phyloP scores from a whole-genome alignment of 1,140 invertebrate genomes.

The Xylocopa sonorina region DNA sequence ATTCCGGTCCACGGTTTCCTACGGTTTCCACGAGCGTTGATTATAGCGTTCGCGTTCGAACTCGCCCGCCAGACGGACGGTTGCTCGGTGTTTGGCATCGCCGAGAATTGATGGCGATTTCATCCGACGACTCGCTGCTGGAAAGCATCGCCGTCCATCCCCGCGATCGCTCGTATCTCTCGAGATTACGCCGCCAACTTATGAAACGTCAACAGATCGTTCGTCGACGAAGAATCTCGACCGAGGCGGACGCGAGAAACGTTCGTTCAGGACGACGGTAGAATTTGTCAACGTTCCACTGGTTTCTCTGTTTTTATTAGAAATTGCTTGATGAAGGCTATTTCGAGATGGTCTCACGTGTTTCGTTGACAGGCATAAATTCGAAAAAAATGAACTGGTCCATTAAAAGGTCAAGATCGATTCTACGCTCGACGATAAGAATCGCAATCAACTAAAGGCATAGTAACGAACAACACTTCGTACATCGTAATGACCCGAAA shows the following conservation, averaged over 20 bases:
- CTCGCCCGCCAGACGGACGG: neutral
- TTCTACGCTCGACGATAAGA: neutral
- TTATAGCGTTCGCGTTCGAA: conserved; percentile 6
- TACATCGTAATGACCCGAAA: neutral
- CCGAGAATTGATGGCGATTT: conserved; percentile 14
- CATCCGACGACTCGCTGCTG: neutral
- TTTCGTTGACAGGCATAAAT: no score
- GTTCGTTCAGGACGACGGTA: no score
- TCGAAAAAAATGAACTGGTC: no score
- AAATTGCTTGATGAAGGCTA: no score
- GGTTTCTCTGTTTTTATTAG: no score
- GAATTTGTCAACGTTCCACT: no score
- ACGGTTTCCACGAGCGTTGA: no score
- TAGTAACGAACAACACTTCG: neutral
- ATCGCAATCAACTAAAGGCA: neutral
- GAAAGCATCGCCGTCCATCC: neutral
- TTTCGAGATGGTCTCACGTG: no score
- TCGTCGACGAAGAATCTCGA: neutral
- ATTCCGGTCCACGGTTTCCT: neutral
- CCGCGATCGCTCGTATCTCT: neutral
- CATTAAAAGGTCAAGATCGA: no score
- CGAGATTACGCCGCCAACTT: neutral
- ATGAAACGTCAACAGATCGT: neutral
- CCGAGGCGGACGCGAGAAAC: no score
- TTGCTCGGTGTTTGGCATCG: conserved; percentile 11